Percentiles rank a stretch among this genome's conserved stretches.
phyloP scores from a whole-genome alignment of 2,888 invertebrate species.

The Elaeidobius kamerunicus region DNA sequence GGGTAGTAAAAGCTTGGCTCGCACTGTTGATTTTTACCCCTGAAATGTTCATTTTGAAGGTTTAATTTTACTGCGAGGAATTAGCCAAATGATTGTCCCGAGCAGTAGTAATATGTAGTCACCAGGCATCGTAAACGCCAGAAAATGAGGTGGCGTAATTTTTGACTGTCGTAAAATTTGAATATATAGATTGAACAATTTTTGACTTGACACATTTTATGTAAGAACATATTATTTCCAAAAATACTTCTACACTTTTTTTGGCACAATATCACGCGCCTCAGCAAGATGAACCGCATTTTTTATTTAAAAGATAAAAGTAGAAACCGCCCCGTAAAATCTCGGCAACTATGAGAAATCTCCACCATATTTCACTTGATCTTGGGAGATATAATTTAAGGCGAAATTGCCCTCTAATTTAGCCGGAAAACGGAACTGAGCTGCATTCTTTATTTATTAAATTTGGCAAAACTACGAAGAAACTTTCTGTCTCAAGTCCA shows the following conservation, averaged over 20 bases:
- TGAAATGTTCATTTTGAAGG: conserved; percentile 25
- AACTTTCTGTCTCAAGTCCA: conserved; percentile 17
- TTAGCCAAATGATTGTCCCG: conserved; percentile 19
- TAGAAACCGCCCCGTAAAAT: too few species aligned
- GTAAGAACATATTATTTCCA: too few species aligned
- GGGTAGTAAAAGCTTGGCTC: conserved; percentile 43
- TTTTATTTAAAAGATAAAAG: too few species aligned
- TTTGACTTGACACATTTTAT: background rate
- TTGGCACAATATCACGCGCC: too few species aligned
- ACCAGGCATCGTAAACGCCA: background rate
- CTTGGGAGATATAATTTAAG: conserved; percentile 1
- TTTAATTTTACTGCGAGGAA: conserved; percentile 28
- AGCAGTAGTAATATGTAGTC: conserved; percentile 13
- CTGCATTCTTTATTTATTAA: conserved; percentile 26
- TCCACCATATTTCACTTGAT: too few species aligned
- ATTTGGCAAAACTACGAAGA: conserved; percentile 19
- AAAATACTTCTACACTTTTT: too few species aligned
- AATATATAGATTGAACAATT: conserved; percentile 10
- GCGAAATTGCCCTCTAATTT: conserved; percentile 11
- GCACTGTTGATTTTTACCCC: conserved; percentile 40
- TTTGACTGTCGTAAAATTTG: conserved; percentile 19
- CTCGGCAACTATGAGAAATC: too few species aligned
- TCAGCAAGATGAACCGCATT: too few species aligned
- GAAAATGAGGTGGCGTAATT: conserved; percentile 23
- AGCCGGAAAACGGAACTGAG: conserved; percentile 11